Evolutionary conservation across 2,888 invertebrate genomes (phyloP), one percentile per base, ranked within the genome.

Genomic region (Dendrolimus pini): DNA sequence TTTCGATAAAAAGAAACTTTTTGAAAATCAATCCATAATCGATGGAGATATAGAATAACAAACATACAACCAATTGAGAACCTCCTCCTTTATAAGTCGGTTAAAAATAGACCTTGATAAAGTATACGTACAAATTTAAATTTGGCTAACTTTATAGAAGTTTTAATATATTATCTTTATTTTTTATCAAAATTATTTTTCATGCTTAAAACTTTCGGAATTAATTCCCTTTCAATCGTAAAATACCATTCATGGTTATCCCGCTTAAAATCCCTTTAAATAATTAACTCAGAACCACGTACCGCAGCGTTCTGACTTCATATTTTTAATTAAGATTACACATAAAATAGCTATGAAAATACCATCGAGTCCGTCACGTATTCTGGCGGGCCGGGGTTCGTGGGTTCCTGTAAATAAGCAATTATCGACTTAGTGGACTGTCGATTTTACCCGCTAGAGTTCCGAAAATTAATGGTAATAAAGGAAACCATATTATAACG

Each of bases 351-450:
- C 64, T 58, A 62, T 69, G 62, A 60, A 66, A 65, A 68, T 70
- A 58, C 62, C 63, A 41, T 53, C 57, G 60, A 54, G 61, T 59
- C 64, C 65, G 62, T 70, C 74, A 71, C 74, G 73, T 70, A 56
- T 63, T 55, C 56, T 54, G 58, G 56, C 58, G 55, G 56, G 57
- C 56, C 52, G 59, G 14, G 53, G 56, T 54, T 59, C 59, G 60
- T 60, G 55, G 64, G 65, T 67, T 63, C 62, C 69, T 67, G 74
- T 78, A 81, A 82, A 81, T 80, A 82, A 82, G 74, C 80, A 80
- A 83, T 84, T 82, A 83, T 79, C 74, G 77, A 69, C 69, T 72
- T 69, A 70, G 65, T 74, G 64, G 68, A 69, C 67, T 69, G 71
- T 73, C 70, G 73, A 78, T 75, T 78, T 75, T 69, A 73, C 74